Base-by-base conservation (phyloP, 2,888 invertebrate species). In the Odontothrips loti region DNA sequence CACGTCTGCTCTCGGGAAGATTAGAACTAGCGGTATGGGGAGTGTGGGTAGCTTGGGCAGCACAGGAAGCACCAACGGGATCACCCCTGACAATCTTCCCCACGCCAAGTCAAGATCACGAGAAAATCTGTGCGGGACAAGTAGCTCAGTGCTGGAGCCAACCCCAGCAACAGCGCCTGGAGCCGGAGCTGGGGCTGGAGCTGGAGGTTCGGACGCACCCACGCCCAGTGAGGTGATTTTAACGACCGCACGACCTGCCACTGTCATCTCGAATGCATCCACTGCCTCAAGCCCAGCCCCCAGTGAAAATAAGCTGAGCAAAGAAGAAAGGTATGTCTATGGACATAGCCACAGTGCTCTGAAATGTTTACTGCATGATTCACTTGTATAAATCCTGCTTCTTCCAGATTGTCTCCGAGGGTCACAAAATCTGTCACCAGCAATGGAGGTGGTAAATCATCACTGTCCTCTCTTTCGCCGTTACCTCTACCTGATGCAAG, bases 201-300 rank as follows among this genome's bases (percentile, higher is more conserved):
- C 34, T 43, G 34, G 34, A 43, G 34, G 34, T 4, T 43, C 34
- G 2, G 34, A 43, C 3, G 34, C 34, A 6, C 34, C 34, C 34
- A 43, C 86, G 80, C 86, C 86, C 0, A 87, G 87, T 83, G 92
- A 92, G 86, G 91, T 91, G 12, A 92, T 92, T 84, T 88, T 90
- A 81, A 91, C 91, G 20, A 91, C 91, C 87, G 92, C 92, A 0
- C 88, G 91, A 82, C 93, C 91, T 9, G 92, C 91, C 15, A 92
- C 92, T 9, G 91, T 91, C 78, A 92, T 91, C 83, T 91, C 91
- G 1, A 91, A 91, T 84, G 89, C 91, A n/a, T 90, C 90, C 84
- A 90, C 91, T 17, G 90, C 90, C 43, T 84, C 86, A 82, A 83
- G 85, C 82, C 87, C 87, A 82, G 84, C 82, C n/a, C 90, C 90